A percentile compares a stretch with the other conserved stretches of the same genome.
phyloP scores from a whole-genome alignment of 2,113 vertebrate genomes.

The Bothrops jararaca region DNA sequence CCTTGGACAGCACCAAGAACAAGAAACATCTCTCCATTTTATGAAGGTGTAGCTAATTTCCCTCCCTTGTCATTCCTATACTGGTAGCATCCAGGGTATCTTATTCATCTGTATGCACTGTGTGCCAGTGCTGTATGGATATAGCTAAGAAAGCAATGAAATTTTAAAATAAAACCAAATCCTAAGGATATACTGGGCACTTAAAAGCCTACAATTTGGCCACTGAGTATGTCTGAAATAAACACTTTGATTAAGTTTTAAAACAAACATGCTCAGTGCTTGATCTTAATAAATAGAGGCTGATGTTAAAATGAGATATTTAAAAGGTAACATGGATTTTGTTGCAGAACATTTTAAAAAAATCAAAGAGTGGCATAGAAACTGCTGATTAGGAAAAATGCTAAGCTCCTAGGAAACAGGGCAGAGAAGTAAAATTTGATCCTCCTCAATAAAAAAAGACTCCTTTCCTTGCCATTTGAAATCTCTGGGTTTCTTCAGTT shows the following conservation, averaged over 20 bases:
- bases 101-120: conserved; percentile 20
- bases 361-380: background rate
- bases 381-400: conserved; percentile 17
- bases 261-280: background rate
- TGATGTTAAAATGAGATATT: conserved; percentile 18
- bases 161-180: conserved; percentile 38
- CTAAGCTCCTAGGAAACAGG: background rate
- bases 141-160: background rate
- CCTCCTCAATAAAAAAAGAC: background rate
- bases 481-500: background rate
- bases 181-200: conserved; percentile 14
- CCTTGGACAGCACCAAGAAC: background rate
- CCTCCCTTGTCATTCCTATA: background rate
- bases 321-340: background rate
- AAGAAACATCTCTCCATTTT: background rate
- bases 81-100: background rate
- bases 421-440: conserved; percentile 6
- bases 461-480: background rate
- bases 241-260: background rate
- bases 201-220: conserved; percentile 1
- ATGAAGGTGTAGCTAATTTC: no score
- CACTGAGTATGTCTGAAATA: conserved; percentile 21
- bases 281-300: conserved; percentile 1
- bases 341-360: background rate
- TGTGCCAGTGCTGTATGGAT: background rate